Conservation (phyloP, 2,797 vertebrate genomes). For the Phyllotis vaccarum region DNA sequence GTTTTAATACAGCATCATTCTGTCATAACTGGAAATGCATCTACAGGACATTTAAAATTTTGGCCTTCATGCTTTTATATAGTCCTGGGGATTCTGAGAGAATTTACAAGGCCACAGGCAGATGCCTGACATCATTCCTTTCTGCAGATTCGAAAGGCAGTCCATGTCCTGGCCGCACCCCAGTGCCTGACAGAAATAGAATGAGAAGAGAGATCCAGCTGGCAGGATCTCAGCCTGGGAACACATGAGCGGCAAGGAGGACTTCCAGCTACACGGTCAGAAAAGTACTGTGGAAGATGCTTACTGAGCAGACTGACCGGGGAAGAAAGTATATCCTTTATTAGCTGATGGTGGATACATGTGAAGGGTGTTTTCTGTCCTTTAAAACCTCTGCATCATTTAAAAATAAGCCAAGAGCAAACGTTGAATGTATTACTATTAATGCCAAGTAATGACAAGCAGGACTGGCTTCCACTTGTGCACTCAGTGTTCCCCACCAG, state of each 20-base stretch:
- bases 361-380: neutral
- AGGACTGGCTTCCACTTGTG: neutral
- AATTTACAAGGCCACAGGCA: neutral
- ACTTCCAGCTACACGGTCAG: slow-evolving; percentile 30
- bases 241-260: slow-evolving; percentile 39
- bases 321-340: neutral
- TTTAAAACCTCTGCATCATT: neutral
- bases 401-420: neutral
- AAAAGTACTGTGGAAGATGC: neutral
- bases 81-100: neutral
- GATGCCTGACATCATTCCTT: slow-evolving; percentile 57
- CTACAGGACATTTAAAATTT: neutral
- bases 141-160: slow-evolving; percentile 63
- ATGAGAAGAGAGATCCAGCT: slow-evolving; percentile 65
- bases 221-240: slow-evolving; percentile 67
- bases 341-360: no score
- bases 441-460: neutral
- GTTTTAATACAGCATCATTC: neutral
- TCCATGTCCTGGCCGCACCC: slow-evolving; percentile 70
- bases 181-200: slow-evolving; percentile 79
- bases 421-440: neutral
- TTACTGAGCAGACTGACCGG: neutral
- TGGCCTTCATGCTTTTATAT: neutral
- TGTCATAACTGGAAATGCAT: neutral
- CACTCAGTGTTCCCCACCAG: neutral